Base-by-base conservation (phyloP, 2,888 invertebrate species). In the Trichopria drosophilae region DNA sequence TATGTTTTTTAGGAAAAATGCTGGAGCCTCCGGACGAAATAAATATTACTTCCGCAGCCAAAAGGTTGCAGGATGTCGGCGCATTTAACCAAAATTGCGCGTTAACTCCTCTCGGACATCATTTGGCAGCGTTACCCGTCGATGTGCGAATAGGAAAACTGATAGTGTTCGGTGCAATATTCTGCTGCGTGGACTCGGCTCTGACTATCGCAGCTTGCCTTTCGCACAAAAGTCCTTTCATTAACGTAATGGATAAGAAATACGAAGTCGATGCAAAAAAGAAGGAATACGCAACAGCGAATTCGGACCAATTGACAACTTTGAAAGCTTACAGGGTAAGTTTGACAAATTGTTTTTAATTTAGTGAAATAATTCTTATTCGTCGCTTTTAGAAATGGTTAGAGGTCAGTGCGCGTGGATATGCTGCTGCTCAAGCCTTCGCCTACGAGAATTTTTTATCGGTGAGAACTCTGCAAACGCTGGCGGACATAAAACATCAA, bases 121-220 rank as follows among this genome's bases (percentile, higher is more conserved):
- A 95, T 74, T 78, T 96, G 42, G 88, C 93, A 0, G 86, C 90
- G 0, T 74, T 97, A 48, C 96, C 96, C 0, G 89, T 97, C 0
- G 95, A 96, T 68, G 90, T 90, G 3, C 81, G 91, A 61, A 88
- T 94, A 62, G 94, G 93, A n/a, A 93, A 96, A 69, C 81, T 96
- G 58, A 88, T 97, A 80, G 75, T 97, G 6, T 91, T 90, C 65
- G 93, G 95, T 0, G 88, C 95, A 9, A 90, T 96, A 54, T 90
- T 97, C 71, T 88, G 88, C 61, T 96, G 96, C 71, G 81, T 96
- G 23, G 93, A 95, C 77, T 92, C 95, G 0, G 88, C 94, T 0
- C 78, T 96, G 2, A 95, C 94, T 3, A 90, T 97, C 70, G 94
- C 90, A 0, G 90, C 90, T 2, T 88, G 86, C 72, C 76, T 91